These are phyloP conservation scores for Orthosia gracilis DNA, from an alignment of 2,888 invertebrate genomes.

Conservation along the genomic window DNA sequence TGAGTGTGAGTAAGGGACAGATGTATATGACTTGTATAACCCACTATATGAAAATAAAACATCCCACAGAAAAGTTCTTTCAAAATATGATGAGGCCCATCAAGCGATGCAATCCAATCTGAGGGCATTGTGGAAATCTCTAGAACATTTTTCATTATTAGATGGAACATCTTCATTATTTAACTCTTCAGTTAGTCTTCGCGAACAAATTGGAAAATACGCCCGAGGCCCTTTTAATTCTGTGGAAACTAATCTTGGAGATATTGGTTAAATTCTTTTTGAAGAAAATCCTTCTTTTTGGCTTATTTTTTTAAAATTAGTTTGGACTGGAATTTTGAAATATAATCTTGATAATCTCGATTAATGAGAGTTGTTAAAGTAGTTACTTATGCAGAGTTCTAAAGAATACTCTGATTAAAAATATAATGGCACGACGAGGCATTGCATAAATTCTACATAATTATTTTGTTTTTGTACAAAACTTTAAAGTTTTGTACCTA, in stretches of 20 bases:
- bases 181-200: constrained; percentile 42
- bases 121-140: constrained; percentile 51
- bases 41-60: constrained; percentile 7
- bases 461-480: no score
- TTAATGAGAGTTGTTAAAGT: not conserved
- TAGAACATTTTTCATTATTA: constrained; percentile 53
- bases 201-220: constrained; percentile 62
- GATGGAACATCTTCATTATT: constrained; percentile 50
- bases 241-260: constrained; percentile 47
- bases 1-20: no score
- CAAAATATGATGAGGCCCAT: constrained; percentile 41
- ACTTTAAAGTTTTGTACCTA: no score
- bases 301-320: constrained; percentile 8
- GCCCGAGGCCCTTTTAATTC: constrained; percentile 60
- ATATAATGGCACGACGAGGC: not conserved
- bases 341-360: not conserved
- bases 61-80: constrained; percentile 28
- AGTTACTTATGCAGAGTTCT: not conserved
- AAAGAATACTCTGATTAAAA: not conserved
- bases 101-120: constrained; percentile 42
- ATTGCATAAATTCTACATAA: not conserved
- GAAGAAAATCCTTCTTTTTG: constrained; percentile 9
- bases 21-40: no score
- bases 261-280: constrained; percentile 30
- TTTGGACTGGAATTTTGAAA: constrained; percentile 8